Conservation (phyloP, 1,140 invertebrate species). For the Drosophila tani region DNA sequence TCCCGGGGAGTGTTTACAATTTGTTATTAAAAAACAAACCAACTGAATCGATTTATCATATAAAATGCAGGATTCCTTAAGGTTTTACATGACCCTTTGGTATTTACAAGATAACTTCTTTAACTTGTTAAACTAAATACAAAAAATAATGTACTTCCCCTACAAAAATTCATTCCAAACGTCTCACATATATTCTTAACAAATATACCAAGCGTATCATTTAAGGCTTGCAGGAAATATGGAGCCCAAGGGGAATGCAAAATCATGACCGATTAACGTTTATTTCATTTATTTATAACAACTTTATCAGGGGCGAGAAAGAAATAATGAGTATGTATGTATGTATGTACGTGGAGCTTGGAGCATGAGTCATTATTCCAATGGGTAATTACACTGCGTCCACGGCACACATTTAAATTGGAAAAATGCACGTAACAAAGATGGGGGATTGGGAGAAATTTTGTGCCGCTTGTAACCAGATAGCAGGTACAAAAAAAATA, state of each 20-base stretch:
- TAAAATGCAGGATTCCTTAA: too few relatives aligned
- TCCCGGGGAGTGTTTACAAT: not conserved
- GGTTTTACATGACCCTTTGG: too few relatives aligned
- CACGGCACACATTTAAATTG: conserved; percentile 13
- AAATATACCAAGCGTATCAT: not conserved
- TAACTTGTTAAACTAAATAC: too few relatives aligned
- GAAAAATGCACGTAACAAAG: conserved; percentile 20
- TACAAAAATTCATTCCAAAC: too few relatives aligned
- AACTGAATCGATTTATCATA: too few relatives aligned
- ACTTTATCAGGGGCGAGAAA: conserved; percentile 1
- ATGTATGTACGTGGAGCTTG: conserved; percentile 3
- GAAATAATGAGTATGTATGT: not conserved
- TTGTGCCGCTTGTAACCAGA: conserved; percentile 4
- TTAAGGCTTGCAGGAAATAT: not conserved
- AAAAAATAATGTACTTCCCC: too few relatives aligned
- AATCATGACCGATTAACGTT: not conserved
- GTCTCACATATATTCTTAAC: too few relatives aligned
- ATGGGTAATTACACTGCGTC: conserved; percentile 9
- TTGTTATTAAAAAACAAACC: too few relatives aligned
- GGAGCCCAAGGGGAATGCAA: not conserved
- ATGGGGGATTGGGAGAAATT: conserved; percentile 2
- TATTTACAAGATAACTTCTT: too few relatives aligned
- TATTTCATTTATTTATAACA: conserved; percentile 10
- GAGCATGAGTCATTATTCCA: conserved; percentile 15
- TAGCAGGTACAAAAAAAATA: conserved; percentile 4